These are phyloP conservation scores for Andrena cerasifolii DNA, from an alignment of 1,140 invertebrate genomes.

Conservation along the genomic window DNA sequence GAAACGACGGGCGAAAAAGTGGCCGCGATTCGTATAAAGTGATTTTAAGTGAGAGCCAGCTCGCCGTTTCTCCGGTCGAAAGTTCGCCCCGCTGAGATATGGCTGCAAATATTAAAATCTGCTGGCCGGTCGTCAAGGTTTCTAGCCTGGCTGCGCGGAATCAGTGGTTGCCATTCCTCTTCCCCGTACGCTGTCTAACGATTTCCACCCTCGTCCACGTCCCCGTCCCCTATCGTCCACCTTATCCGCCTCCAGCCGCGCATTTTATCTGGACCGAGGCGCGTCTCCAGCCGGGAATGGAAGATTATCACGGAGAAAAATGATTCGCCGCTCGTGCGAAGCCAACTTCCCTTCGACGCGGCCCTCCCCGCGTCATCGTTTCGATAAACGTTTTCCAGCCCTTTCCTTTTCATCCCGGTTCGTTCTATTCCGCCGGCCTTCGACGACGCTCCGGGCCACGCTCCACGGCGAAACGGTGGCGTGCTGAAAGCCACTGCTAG, in stretches of 20 bases:
- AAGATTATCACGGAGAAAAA: not conserved
- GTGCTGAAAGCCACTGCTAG: conserved; percentile 40
- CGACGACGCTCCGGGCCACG: too few species aligned
- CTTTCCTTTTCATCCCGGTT: not conserved
- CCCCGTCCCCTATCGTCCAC: not conserved
- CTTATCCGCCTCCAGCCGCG: too few species aligned
- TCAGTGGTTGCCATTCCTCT: conserved; percentile 51
- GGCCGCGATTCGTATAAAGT: conserved; percentile 72
- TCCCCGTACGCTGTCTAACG: not conserved
- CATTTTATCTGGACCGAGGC: not conserved
- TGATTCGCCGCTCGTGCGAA: not conserved
- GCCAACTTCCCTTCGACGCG: not conserved
- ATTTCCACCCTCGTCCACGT: not conserved
- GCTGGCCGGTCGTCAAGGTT: conserved; percentile 56
- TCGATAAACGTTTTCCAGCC: too few species aligned
- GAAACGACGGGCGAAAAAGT: conserved; percentile 65
- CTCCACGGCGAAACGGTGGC: too few species aligned
- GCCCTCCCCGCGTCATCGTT: too few species aligned
- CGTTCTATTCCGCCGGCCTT: not conserved
- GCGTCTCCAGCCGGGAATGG: not conserved
- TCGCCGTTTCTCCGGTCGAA: conserved; percentile 54
- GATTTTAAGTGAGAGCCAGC: conserved; percentile 73
- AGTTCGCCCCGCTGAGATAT: conserved; percentile 72
- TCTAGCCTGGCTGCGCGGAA: not conserved
- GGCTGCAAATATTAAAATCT: conserved; percentile 77